phyloP scores from a whole-genome alignment of 2,113 vertebrate species.

The Myotis davidii region DNA sequence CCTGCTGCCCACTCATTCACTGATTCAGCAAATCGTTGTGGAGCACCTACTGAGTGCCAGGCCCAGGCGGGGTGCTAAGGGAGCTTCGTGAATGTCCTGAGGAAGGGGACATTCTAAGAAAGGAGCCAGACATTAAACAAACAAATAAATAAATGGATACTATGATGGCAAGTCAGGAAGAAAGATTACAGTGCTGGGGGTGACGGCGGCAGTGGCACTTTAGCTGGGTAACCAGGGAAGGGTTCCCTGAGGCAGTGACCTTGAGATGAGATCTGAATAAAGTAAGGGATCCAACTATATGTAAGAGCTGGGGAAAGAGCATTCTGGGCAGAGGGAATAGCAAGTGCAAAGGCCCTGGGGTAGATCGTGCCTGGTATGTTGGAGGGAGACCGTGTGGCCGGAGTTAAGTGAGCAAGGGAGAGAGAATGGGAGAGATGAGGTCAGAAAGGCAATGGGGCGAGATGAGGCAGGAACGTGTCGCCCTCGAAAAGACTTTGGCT shows the following conservation, averaged over 20 bases:
- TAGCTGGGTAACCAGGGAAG: background rate
- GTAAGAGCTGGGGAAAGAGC: background rate
- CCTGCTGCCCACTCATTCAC: background rate
- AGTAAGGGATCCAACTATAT: background rate
- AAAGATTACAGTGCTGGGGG: background rate
- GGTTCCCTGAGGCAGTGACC: background rate
- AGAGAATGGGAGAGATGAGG: background rate
- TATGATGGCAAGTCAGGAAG: background rate
- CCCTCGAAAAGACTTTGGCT: background rate
- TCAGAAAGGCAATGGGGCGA: background rate
- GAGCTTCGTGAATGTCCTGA: background rate
- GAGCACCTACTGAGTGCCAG: background rate
- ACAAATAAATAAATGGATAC: background rate
- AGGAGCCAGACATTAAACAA: background rate
- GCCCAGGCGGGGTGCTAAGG: background rate
- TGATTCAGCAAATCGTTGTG: background rate
- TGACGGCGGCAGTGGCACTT: background rate
- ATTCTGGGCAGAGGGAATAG: background rate
- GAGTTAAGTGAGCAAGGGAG: background rate
- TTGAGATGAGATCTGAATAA: background rate
- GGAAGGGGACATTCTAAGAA: background rate
- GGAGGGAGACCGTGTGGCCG: no score
- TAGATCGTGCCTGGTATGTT: background rate
- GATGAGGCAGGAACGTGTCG: background rate
- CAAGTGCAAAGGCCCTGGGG: constrained; percentile 44